Evolutionary conservation across 1,140 invertebrate genomes (phyloP), one percentile per base, ranked within the genome.

Genomic region (Drosophila obscura): DNA sequence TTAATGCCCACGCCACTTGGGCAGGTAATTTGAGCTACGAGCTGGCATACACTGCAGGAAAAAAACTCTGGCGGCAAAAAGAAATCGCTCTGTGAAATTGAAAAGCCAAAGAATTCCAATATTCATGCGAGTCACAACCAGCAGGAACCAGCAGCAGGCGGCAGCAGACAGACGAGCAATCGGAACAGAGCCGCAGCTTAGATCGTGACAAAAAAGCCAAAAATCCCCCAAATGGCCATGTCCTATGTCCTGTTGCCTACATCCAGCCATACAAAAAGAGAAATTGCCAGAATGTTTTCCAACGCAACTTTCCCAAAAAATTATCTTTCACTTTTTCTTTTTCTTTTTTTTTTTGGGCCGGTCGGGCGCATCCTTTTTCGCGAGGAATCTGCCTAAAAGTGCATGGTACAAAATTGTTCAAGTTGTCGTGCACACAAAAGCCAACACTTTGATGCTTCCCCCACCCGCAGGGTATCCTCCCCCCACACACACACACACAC

Each of bases 131-230:
- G 71, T 63, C 80, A 84, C 80, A 84, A 77, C 76, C 35, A 39
- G 31, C 43, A 28, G 26, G 26, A 61, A 19, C 19, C 19, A 19
- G 19, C 19, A 19, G 44, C 53, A 77, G 67, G 59, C 74, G 67
- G 55, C 73, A 67, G 9, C 3, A 73, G 63, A 52, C 55, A 55
- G 31, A n/a, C 39, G 22, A 61, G 46, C 62, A 58, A 53, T 75
- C 44, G 72, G 62, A 56, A 53, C 50, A 62, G 56, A 68, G 80
- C 63, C 77, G 66, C 73, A 58, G 60, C 81, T 80, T 80, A 80
- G 80, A 83, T 83, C 77, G 81, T 80, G 77, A 84, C 81, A 77
- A 85, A 84, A 84, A 84, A 84, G 46, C 81, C 67, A 63, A 84
- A 83, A 80, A 68, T 60, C 52, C 9, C 39, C 44, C 60, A 41